Percentiles rank a stretch among this genome's conserved stretches.
These are phyloP conservation scores for Drosophila buzzatii DNA, from an alignment of 2,888 invertebrate genomes.

Conservation along the genomic window DNA sequence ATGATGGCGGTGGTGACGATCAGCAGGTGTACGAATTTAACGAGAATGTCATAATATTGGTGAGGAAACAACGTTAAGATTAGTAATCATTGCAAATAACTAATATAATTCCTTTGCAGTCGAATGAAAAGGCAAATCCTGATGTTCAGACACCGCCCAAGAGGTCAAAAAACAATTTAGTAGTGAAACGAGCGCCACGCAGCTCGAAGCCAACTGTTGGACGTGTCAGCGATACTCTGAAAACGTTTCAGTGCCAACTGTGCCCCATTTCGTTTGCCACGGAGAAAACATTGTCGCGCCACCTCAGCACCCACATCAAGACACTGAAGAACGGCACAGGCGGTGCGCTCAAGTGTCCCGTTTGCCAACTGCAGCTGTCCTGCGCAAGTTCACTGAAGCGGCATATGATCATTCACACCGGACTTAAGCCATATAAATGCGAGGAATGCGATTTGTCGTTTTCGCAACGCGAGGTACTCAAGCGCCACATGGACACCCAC, in stretches of 20 bases:
- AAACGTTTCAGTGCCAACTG: slow-evolving; percentile 88
- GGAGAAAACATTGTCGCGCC: slow-evolving; percentile 87
- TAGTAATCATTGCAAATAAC: not conserved
- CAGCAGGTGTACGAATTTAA: slow-evolving; percentile 75
- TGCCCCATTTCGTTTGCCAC: slow-evolving; percentile 89
- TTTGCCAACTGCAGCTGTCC: slow-evolving; percentile 89
- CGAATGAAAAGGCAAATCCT: slow-evolving; percentile 39
- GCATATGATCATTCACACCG: slow-evolving; percentile 89
- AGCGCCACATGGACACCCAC: slow-evolving; percentile 88
- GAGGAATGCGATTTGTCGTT: slow-evolving; percentile 88
- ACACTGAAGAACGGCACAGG: slow-evolving; percentile 87
- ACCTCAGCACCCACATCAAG: slow-evolving; percentile 87
- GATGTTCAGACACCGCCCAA: slow-evolving; percentile 11
- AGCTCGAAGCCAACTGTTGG: slow-evolving; percentile 29
- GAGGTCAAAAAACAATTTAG: slow-evolving; percentile 33
- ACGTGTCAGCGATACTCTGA: slow-evolving; percentile 80
- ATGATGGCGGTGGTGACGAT: slow-evolving; percentile 54
- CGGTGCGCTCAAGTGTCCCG: slow-evolving; percentile 85
- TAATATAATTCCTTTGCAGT: slow-evolving; percentile 17
- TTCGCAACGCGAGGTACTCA: slow-evolving; percentile 90
- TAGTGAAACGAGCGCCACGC: slow-evolving; percentile 31
- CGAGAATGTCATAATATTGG: slow-evolving; percentile 86
- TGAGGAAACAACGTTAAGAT: slow-evolving; percentile 1
- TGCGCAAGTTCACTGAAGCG: slow-evolving; percentile 88
- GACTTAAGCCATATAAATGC: slow-evolving; percentile 86